Conservation (phyloP, 2,797 vertebrate species). For the Catostomus latipinnis region DNA sequence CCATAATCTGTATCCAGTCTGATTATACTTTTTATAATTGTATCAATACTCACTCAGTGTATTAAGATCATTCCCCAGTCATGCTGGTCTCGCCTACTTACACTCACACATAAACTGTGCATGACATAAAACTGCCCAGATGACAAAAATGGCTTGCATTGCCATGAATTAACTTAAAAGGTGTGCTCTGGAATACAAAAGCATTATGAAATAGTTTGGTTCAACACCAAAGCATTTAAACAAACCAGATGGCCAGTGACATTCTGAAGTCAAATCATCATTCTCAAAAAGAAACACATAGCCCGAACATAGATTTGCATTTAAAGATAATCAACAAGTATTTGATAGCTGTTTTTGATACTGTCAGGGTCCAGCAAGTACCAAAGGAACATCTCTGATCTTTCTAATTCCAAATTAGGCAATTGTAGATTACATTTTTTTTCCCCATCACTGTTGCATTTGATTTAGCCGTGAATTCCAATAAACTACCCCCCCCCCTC, state of each 20-base stretch:
- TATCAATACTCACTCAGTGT: slow-evolving; percentile 2
- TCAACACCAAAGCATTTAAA: slow-evolving; percentile 12
- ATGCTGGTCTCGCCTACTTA: slow-evolving; percentile 41
- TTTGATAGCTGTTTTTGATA: not conserved
- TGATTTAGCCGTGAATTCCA: slow-evolving; percentile 60
- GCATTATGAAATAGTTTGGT: not conserved
- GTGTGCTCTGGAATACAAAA: not conserved
- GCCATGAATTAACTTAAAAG: not conserved
- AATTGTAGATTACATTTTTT: not conserved
- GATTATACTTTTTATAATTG: not conserved
- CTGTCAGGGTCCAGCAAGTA: not conserved
- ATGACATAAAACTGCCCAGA: not conserved
- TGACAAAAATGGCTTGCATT: not conserved
- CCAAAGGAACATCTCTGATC: not conserved
- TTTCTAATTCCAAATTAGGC: too few relatives aligned
- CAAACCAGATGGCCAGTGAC: not conserved
- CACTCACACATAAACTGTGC: slow-evolving; percentile 16
- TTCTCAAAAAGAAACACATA: slow-evolving; percentile 3
- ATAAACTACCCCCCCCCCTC: slow-evolving; percentile 52
- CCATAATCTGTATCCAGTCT: not conserved
- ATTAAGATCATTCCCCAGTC: slow-evolving; percentile 48
- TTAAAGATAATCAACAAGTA: slow-evolving; percentile 19
- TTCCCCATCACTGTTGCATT: slow-evolving; percentile 42
- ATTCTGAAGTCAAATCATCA: slow-evolving; percentile 13
- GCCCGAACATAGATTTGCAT: not conserved